These are phyloP conservation scores for Leucophenga montana DNA, from an alignment of 2,888 invertebrate genomes.

Conservation along the genomic window DNA sequence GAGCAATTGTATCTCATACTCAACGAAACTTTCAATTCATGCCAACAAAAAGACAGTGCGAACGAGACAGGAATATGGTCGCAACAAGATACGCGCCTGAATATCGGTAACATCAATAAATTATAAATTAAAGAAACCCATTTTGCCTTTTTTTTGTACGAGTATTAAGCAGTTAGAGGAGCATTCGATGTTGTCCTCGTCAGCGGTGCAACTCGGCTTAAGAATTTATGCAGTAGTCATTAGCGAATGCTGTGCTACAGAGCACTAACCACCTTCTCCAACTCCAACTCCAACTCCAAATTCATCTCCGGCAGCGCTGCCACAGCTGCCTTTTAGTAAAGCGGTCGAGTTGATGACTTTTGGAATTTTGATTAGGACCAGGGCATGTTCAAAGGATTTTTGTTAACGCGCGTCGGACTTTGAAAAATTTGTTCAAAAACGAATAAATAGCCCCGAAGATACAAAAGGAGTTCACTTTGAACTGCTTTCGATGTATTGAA, in stretches of 20 bases:
- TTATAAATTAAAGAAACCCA: constrained; percentile 67
- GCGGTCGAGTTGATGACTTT: constrained; percentile 58
- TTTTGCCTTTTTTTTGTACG: constrained; percentile 43
- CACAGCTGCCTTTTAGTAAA: not conserved
- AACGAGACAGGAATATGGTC: not conserved
- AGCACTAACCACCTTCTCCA: not conserved
- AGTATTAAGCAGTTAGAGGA: too few relatives aligned
- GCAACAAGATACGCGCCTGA: constrained; percentile 15
- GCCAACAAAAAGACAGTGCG: not conserved
- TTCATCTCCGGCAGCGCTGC: too few relatives aligned
- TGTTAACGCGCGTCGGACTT: constrained; percentile 65
- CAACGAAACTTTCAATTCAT: not conserved
- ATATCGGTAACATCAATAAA: constrained; percentile 64
- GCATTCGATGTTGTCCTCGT: constrained; percentile 1
- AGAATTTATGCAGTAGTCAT: constrained; percentile 62
- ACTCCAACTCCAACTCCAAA: too few relatives aligned
- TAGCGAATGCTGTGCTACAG: constrained; percentile 36
- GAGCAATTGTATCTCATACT: constrained; percentile 55
- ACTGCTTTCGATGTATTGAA: constrained; percentile 5
- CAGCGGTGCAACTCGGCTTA: constrained; percentile 50
- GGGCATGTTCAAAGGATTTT: constrained; percentile 65
- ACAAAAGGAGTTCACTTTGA: not conserved
- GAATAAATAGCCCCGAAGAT: not conserved
- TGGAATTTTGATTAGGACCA: constrained; percentile 66
- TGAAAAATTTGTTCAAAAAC: constrained; percentile 52